These are phyloP conservation scores for Belgica antarctica DNA, from an alignment of 2,888 invertebrate genomes.

Conservation along the genomic window DNA sequence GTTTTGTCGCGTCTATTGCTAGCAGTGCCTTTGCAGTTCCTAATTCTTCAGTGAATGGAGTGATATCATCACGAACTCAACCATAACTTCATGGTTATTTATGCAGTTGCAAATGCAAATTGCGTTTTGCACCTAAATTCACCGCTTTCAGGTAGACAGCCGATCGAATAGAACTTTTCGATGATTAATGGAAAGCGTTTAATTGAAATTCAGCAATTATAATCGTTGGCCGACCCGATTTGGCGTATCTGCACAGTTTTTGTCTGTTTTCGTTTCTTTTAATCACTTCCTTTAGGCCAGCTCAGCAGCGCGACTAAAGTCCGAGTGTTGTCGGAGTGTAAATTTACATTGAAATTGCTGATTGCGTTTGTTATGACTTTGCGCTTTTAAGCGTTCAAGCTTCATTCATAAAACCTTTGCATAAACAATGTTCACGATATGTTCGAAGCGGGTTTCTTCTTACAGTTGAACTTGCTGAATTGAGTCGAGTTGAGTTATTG, in stretches of 20 bases:
- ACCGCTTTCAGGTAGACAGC: constrained; percentile 16
- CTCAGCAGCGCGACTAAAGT: not conserved
- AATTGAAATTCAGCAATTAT: not conserved
- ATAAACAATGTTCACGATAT: too few relatives aligned
- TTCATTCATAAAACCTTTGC: not conserved
- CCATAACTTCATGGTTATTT: not conserved
- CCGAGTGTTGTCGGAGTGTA: not conserved
- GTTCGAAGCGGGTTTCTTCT: too few relatives aligned
- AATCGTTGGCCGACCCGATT: not conserved
- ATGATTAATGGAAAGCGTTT: not conserved
- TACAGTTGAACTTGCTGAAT: too few relatives aligned
- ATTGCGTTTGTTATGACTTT: not conserved
- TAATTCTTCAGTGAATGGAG: not conserved
- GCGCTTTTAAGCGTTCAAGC: not conserved
- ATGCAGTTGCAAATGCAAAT: not conserved
- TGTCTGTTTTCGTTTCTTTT: not conserved
- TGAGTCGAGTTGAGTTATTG: too few relatives aligned
- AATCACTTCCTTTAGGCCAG: constrained; percentile 35
- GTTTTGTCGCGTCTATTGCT: not conserved
- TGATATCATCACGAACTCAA: not conserved
- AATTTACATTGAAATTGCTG: not conserved
- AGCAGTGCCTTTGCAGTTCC: not conserved
- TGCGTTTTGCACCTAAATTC: constrained; percentile 4
- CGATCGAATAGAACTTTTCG: not conserved
- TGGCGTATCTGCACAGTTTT: too few relatives aligned